Conservation (phyloP, 2,888 invertebrate species). For the Tupiocoris notatus region DNA sequence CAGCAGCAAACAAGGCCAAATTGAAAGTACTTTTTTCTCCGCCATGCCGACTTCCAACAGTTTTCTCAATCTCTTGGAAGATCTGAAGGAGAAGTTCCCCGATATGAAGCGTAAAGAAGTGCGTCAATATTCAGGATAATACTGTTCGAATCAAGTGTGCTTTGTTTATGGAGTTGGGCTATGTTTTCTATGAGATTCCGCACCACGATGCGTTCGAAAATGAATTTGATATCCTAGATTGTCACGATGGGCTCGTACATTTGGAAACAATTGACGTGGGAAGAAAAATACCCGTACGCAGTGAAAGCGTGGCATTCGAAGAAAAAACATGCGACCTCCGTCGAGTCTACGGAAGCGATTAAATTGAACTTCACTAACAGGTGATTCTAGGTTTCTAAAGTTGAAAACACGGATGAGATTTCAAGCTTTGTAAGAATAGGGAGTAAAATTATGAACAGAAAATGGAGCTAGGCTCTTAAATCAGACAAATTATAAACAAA, state of each 20-base stretch:
- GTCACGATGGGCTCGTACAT: constrained; percentile 10
- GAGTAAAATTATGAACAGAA: too few relatives aligned
- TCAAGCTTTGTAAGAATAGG: too few relatives aligned
- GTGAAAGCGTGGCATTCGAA: constrained; percentile 11
- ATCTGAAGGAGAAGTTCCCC: constrained; percentile 5
- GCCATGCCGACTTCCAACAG: constrained; percentile 3
- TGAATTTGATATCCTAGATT: background rate
- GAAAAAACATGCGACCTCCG: background rate
- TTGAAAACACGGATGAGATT: too few relatives aligned
- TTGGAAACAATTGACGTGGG: constrained; percentile 27
- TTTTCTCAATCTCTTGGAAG: constrained; percentile 19
- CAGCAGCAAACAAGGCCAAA: too few relatives aligned
- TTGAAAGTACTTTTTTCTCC: background rate
- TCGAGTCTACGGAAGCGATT: background rate
- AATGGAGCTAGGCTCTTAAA: too few relatives aligned
- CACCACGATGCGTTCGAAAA: background rate
- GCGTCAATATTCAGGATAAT: background rate
- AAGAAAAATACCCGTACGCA: constrained; percentile 23
- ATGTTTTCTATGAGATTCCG: background rate
- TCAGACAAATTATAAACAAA: too few relatives aligned
- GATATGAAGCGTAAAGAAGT: background rate
- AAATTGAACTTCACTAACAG: constrained; percentile 6
- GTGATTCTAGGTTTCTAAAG: too few relatives aligned
- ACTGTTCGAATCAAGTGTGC: background rate
- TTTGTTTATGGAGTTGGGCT: background rate